Percentiles rank a stretch among this genome's conserved stretches.
These are phyloP conservation scores for Drosophila kurseongensis DNA, from an alignment of 1,140 invertebrate genomes.

Conservation along the genomic window DNA sequence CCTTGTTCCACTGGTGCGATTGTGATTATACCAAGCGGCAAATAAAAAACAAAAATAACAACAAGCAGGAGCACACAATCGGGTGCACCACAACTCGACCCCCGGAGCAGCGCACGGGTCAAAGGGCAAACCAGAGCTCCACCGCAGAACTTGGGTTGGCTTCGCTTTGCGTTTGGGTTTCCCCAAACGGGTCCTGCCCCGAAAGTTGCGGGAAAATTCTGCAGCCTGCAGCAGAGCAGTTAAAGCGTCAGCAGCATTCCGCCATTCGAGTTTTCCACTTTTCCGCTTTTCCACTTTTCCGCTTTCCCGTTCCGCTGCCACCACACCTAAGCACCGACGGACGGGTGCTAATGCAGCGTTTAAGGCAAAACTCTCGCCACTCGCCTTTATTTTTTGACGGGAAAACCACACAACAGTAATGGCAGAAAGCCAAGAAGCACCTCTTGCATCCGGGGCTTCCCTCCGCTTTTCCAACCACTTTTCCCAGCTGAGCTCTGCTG, in stretches of 20 bases:
- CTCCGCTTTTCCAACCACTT: slow-evolving; percentile 23
- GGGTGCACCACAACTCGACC: slow-evolving; percentile 43
- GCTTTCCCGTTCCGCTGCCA: not conserved
- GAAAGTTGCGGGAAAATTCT: slow-evolving; percentile 34
- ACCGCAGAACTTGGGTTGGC: slow-evolving; percentile 20
- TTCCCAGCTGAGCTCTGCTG: slow-evolving; percentile 17
- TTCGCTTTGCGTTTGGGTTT: not conserved
- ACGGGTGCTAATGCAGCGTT: slow-evolving; percentile 47
- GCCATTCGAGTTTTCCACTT: slow-evolving; percentile 5
- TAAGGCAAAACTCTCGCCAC: slow-evolving; percentile 52
- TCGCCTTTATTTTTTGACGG: slow-evolving; percentile 41
- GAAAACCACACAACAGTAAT: slow-evolving; percentile 52
- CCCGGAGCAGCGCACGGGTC: slow-evolving; percentile 25
- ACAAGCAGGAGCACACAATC: slow-evolving; percentile 53
- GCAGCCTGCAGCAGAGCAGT: slow-evolving; percentile 23
- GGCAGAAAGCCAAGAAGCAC: slow-evolving; percentile 45
- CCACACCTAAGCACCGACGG: slow-evolving; percentile 24
- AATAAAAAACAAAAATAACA: slow-evolving; percentile 62
- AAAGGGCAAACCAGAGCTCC: slow-evolving; percentile 28
- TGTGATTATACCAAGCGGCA: slow-evolving; percentile 70
- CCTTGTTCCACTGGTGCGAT: slow-evolving; percentile 46
- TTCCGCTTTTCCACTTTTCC: slow-evolving; percentile 28
- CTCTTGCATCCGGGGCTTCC: slow-evolving; percentile 5
- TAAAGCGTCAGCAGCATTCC: slow-evolving; percentile 25
- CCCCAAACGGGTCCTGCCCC: slow-evolving; percentile 4